Evolutionary conservation across 2,113 vertebrate species (phyloP).

Genomic region (Climacteris rufus): DNA sequence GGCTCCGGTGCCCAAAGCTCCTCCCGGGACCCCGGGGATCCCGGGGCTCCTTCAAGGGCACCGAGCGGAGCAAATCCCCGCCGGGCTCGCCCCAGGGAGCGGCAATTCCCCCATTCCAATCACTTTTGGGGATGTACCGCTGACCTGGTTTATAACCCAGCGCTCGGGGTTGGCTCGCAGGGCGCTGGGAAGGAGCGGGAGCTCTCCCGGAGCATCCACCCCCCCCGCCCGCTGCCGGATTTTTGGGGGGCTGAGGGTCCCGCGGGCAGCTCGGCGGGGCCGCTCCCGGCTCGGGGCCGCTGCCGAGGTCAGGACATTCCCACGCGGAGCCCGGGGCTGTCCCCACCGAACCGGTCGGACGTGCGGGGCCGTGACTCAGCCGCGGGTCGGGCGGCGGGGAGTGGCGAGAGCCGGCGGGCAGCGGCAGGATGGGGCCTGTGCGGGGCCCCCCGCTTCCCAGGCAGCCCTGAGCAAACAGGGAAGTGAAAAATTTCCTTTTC

Average conservation of each 20-base stretch:
- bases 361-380: not conserved
- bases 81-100: accelerated
- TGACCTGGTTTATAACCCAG: not conserved
- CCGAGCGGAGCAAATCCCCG: accelerated
- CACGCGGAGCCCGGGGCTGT: not conserved
- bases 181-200: accelerated
- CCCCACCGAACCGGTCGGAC: not conserved
- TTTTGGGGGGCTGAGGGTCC: not conserved
- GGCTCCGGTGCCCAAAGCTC: not conserved
- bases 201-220: not conserved
- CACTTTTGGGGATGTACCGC: not conserved
- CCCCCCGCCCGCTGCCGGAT: accelerated
- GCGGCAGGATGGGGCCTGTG: not conserved
- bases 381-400: not conserved
- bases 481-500: not conserved
- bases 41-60: no score
- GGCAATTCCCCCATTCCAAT: not conserved
- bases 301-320: not conserved
- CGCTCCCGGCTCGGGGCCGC: accelerated
- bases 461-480: not conserved
- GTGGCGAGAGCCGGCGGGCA: not conserved
- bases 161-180: accelerated
- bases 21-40: no score
- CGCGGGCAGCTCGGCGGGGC: not conserved
- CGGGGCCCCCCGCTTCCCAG: not conserved